These are phyloP conservation scores for Andrena trimmerana DNA, from an alignment of 2,888 invertebrate species.

Conservation along the genomic window DNA sequence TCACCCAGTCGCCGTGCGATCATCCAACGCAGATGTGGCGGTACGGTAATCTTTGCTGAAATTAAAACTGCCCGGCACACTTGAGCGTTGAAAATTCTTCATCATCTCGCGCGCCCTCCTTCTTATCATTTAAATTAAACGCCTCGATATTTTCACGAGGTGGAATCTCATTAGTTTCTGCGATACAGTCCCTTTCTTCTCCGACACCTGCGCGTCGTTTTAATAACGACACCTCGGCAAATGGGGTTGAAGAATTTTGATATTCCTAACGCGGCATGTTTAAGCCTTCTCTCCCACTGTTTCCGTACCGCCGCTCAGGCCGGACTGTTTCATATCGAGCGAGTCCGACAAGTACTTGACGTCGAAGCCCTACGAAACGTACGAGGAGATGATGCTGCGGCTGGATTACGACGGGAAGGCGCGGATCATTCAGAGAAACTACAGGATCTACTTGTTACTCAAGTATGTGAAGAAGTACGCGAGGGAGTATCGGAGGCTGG, in stretches of 20 bases:
- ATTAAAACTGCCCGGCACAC: neutral
- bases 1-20: slow-evolving; percentile 86
- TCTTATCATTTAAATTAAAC: slow-evolving; percentile 21
- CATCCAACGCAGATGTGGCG: slow-evolving; percentile 88
- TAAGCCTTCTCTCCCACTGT: neutral
- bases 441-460: slow-evolving; percentile 87
- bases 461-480: slow-evolving; percentile 86
- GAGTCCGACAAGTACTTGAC: slow-evolving; percentile 88
- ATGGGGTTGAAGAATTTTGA: neutral
- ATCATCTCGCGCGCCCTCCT: slow-evolving; percentile 4
- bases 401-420: slow-evolving; percentile 81
- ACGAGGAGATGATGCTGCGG: slow-evolving; percentile 87
- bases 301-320: slow-evolving; percentile 73
- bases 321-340: slow-evolving; percentile 87
- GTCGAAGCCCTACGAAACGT: slow-evolving; percentile 89
- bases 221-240: neutral
- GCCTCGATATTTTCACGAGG: neutral
- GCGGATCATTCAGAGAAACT: slow-evolving; percentile 89
- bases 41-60: slow-evolving; percentile 62
- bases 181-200: neutral
- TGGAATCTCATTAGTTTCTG: neutral
- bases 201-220: neutral
- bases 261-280: neutral
- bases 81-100: neutral
- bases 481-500: slow-evolving; percentile 85